Evolutionary conservation across 2,797 vertebrate species (phyloP), one percentile per base, ranked within the genome.

Genomic region (Girardinus metallicus): DNA sequence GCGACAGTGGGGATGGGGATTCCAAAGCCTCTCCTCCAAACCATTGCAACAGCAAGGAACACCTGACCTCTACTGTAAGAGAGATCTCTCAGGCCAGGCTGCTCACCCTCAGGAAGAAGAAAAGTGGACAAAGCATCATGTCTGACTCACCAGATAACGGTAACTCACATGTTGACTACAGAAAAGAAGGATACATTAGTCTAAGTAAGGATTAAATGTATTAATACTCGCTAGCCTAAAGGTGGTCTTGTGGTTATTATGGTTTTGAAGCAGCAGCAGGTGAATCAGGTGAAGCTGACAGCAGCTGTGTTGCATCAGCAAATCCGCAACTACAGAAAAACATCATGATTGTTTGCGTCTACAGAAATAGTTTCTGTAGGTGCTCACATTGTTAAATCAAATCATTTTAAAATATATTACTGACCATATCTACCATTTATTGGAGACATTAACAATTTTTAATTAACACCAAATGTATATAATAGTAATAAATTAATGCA

Each of bases 61-160:
- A 93, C 43, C 90, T 96, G 66, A 86, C 91, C 39, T 89, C 93
- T 72, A 94, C 96, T 13, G 94, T 96, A 1, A 91, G 93, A 23
- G 90, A 96, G 84, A 93, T 85, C 47, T 96, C 94, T 85, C 95
- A 95, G 85, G 95, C 94, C 80, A 95, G 94, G 84, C 91, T 96
- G 31, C 82, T 90, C 2, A 95, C 94, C 88, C 83, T 94, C 73
- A 96, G 96, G 74, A 96, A 95, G 82, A 96, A 86, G 81, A 92
- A 81, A 80, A 95, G 91, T 1, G 86, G 91, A 78, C 93, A 96
- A 75, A 92, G 89, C 80, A 86, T 94, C 74, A 91, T 90, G 7
- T 77, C 89, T 18, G 77, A 86, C 53, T 34, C 85, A 84, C 86
- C 89, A n/a, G 94, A 93, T 77, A 92, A 95, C 43, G 96, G 97